Base-by-base conservation (phyloP, 2,888 invertebrate species). In the Xanthia togata region DNA sequence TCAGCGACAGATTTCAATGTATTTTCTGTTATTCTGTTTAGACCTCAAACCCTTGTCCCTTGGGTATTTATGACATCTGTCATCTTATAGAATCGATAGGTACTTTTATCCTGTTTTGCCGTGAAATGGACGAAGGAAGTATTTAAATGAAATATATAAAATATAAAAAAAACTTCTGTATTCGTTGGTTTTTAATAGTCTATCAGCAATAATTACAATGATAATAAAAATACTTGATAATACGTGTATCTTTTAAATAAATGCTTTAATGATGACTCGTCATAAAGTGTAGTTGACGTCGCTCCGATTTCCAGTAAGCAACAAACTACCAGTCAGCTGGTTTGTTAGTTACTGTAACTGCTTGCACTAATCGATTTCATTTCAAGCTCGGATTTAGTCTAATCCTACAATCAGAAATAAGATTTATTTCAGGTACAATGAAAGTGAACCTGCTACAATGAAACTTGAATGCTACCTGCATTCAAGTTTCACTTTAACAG, bases 11-110 rank as follows among this genome's bases (percentile, higher is more conserved):
- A 38, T 60, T 31, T 47, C 57, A 74, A 73, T 53, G 38, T 20
- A 78, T 68, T 80, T 63, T 79, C 70, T 41, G 57, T 70, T 79
- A 83, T 76, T 81, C 65, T 63, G 9, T 74, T 81, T 35, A 20
- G 57, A 35, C 23, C 55, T 35, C 20, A 70, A 55, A 57, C 41
- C 31, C 12, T 53, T 26, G 57, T 86, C 81, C 65, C 70, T 79
- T 23, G 73, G 78, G 79, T 47, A 20, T 35, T 23, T 50, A 64
- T 74, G 81, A 76, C 72, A 65, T 75, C 57, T 79, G 65, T 53
- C 64, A 67, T 78, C 35, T 23, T 35, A 60, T 26, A 65, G 26
- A 57, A 67, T 53, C 50, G 23, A 82, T 78, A 76, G 26, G n/a
- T n/a, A n/a, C n/a, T 76, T 47, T 53, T 53, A 53, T 35, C 8